These are phyloP conservation scores for Ochotona curzoniae DNA, from an alignment of 2,113 vertebrate species.

Conservation along the genomic window DNA sequence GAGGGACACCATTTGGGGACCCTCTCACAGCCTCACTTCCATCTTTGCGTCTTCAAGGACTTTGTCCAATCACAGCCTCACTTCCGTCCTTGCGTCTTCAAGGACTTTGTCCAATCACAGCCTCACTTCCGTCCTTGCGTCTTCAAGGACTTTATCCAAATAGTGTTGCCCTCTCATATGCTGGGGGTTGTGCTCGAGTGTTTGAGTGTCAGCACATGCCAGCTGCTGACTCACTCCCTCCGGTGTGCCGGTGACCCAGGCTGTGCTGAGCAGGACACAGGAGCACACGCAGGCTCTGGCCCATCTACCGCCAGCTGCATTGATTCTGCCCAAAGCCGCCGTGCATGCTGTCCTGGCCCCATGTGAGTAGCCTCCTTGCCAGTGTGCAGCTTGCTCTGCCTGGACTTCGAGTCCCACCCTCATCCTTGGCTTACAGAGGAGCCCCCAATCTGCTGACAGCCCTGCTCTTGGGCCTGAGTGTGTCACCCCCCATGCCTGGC, in stretches of 20 bases:
- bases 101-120: background rate
- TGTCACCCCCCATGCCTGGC: too few relatives aligned
- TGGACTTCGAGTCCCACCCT: background rate
- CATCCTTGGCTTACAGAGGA: background rate
- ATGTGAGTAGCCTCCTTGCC: too few relatives aligned
- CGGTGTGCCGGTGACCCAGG: accelerated
- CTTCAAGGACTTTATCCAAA: background rate
- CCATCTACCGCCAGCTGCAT: background rate
- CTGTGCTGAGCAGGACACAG: accelerated
- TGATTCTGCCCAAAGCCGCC: background rate
- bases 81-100: background rate
- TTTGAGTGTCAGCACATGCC: background rate
- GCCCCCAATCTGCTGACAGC: background rate
- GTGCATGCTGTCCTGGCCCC: accelerated
- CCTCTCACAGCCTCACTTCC: too few relatives aligned
- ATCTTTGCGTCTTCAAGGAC: too few relatives aligned
- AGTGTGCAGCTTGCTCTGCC: background rate
- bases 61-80: background rate
- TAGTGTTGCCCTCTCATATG: background rate
- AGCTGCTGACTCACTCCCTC: background rate
- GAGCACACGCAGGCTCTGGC: background rate
- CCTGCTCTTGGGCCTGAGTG: background rate
- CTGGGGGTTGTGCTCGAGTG: background rate
- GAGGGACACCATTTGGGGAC: too few relatives aligned
- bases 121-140: background rate